These are phyloP conservation scores for Columba guinea DNA, from an alignment of 2,797 vertebrate species.

Conservation along the genomic window DNA sequence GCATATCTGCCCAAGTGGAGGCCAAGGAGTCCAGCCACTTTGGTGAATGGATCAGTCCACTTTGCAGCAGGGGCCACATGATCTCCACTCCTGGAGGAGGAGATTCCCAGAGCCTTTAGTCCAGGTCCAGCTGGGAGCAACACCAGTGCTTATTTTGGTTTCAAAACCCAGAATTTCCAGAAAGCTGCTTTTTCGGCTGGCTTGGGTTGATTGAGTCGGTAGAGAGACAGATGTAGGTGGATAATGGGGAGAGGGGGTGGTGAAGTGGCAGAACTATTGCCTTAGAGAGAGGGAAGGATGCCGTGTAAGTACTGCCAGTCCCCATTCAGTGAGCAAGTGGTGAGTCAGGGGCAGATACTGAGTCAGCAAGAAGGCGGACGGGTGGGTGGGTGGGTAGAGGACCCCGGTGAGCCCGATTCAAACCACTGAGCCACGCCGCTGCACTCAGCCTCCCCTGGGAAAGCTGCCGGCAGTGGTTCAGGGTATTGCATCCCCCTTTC, in stretches of 20 bases:
- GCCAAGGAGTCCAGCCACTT: background rate
- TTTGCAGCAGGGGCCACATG: background rate
- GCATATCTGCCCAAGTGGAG: background rate
- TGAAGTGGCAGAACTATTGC: constrained; percentile 60
- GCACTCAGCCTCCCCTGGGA: background rate
- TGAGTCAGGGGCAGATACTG: constrained; percentile 64
- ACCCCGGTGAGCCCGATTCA: background rate
- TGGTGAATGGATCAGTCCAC: background rate
- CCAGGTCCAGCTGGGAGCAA: background rate
- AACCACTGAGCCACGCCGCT: background rate
- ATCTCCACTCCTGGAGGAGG: background rate
- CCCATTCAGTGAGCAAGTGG: constrained; percentile 59
- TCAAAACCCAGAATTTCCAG: background rate
- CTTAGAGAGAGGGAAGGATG: constrained; percentile 34
- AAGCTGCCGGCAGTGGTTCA: background rate
- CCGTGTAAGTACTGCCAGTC: constrained; percentile 55
- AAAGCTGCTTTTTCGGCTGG: constrained; percentile 48
- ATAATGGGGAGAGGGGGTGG: constrained; percentile 58
- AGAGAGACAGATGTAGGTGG: constrained; percentile 67
- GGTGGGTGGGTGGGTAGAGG: constrained; percentile 20
- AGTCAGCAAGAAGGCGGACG: constrained; percentile 61
- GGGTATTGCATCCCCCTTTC: background rate
- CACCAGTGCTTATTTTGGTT: constrained; percentile 33
- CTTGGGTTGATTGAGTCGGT: constrained; percentile 40
- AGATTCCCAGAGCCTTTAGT: background rate